Conservation (phyloP, 2,888 invertebrate species). For the Melieria crassipennis region DNA sequence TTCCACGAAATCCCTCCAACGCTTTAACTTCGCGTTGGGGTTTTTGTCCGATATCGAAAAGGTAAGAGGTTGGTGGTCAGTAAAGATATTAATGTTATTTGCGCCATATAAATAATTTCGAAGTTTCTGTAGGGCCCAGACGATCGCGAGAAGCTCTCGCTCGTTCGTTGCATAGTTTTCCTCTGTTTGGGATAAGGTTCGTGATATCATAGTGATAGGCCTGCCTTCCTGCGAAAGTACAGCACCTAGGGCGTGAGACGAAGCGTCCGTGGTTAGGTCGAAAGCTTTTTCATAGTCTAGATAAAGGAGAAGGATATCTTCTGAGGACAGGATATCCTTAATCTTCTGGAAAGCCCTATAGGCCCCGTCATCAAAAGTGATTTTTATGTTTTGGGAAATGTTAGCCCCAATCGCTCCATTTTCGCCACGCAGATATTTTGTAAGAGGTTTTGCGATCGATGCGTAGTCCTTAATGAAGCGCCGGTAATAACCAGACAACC, state of each 20-base stretch:
- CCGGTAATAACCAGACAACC: slow-evolving; percentile 31
- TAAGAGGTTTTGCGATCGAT: slow-evolving; percentile 31
- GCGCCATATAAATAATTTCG: slow-evolving; percentile 15
- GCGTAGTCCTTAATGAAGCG: slow-evolving; percentile 33
- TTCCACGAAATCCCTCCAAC: no score
- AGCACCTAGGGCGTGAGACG: slow-evolving; percentile 15
- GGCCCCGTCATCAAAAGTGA: slow-evolving; percentile 31
- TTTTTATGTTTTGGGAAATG: slow-evolving; percentile 28
- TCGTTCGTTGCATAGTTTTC: slow-evolving; percentile 1
- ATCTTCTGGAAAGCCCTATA: slow-evolving; percentile 21
- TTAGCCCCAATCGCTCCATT: slow-evolving; percentile 31
- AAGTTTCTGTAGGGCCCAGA: slow-evolving; percentile 8
- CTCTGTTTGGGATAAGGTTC: not conserved
- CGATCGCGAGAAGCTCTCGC: slow-evolving; percentile 3
- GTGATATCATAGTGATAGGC: slow-evolving; percentile 4
- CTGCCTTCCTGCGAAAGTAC: slow-evolving; percentile 30
- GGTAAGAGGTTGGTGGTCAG: no score
- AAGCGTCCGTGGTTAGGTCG: slow-evolving; percentile 37
- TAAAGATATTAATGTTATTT: no score
- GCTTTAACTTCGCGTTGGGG: no score
- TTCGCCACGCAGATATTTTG: slow-evolving; percentile 27
- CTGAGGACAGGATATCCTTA: slow-evolving; percentile 28
- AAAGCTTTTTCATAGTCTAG: slow-evolving; percentile 33
- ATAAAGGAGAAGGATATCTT: slow-evolving; percentile 29
- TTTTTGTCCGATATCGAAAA: no score